Conservation (phyloP, 2,113 vertebrate genomes). For the Aythya baeri region DNA sequence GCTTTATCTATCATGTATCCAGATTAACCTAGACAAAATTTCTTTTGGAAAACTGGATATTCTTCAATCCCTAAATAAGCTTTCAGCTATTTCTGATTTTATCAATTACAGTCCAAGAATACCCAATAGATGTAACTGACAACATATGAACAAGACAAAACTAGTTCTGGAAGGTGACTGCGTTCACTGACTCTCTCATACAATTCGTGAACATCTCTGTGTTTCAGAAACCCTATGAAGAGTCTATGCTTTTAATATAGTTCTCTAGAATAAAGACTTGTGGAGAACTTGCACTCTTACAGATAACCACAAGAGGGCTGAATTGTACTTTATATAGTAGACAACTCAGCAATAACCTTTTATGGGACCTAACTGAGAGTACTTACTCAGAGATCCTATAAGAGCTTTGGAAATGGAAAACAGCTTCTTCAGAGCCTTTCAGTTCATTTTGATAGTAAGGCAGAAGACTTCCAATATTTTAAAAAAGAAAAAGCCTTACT, state of each 20-base stretch:
- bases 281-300: neutral
- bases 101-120: neutral
- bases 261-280: neutral
- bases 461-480: neutral
- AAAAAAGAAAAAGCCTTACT: neutral
- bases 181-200: neutral
- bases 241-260: neutral
- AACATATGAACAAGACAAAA: neutral
- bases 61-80: neutral
- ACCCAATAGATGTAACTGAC: neutral
- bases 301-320: constrained; percentile 50
- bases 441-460: neutral
- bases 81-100: neutral
- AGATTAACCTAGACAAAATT: neutral
- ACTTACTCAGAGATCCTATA: neutral
- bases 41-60: neutral
- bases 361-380: neutral
- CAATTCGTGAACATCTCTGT: neutral
- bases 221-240: neutral
- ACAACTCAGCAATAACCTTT: neutral
- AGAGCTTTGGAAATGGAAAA: neutral
- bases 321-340: neutral
- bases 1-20: neutral
- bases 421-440: neutral
- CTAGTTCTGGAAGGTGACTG: neutral